Evolutionary conservation across 2,888 invertebrate genomes (phyloP).

Genomic region (Eristalinus sepulchralis): DNA sequence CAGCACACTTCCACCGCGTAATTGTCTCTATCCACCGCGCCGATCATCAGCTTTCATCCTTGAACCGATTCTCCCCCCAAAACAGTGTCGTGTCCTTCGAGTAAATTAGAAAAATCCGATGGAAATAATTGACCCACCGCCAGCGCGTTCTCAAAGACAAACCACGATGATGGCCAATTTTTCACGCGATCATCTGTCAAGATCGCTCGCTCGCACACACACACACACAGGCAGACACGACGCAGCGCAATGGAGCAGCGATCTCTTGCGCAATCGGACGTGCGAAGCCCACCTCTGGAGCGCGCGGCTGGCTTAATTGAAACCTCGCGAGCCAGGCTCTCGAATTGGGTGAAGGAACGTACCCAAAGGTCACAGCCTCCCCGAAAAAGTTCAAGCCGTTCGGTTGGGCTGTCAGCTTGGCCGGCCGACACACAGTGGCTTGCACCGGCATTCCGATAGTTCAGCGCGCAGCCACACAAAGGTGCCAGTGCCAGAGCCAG

Average conservation of each 20-base stretch:
- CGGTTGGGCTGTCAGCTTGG: conserved; percentile 24
- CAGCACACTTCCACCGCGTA: conserved; percentile 8
- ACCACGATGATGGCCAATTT: conserved; percentile 21
- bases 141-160: conserved; percentile 1
- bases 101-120: conserved; percentile 43
- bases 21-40: conserved; percentile 16
- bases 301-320: conserved; percentile 50
- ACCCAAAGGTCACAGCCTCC: conserved; percentile 48
- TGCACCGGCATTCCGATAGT: conserved; percentile 41
- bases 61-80: conserved; percentile 57
- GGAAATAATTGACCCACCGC: conserved; percentile 51
- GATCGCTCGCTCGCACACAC: conserved; percentile 19
- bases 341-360: conserved; percentile 58
- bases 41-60: conserved; percentile 44
- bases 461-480: conserved; percentile 29
- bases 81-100: conserved; percentile 52
- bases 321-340: conserved; percentile 27
- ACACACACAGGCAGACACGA: neutral
- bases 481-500: conserved; percentile 6
- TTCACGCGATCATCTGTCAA: conserved; percentile 60
- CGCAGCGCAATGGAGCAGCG: neutral
- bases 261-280: conserved; percentile 50
- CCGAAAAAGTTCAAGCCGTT: conserved; percentile 58
- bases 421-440: neutral
- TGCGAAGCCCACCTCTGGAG: conserved; percentile 42